Base-by-base conservation (phyloP, 2,888 invertebrate species). In the Acrocera orbiculus region DNA sequence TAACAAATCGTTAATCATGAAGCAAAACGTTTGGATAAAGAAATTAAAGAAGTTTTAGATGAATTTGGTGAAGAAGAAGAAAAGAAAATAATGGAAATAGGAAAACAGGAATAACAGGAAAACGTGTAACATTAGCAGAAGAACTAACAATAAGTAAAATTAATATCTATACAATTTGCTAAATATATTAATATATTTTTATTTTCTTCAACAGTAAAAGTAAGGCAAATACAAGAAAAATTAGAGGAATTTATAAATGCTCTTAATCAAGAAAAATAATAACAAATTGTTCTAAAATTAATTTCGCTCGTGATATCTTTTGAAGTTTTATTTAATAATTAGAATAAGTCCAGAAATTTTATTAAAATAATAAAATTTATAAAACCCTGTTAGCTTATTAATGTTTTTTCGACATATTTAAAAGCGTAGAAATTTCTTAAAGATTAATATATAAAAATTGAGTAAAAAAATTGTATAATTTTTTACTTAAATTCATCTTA, bases 201-300 rank as follows among this genome's bases (percentile, higher is more conserved):
- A 40, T 38, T 32, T 35, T 46, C 49, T 44, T 57, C 69, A 70
- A 37, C 65, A 89, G 87, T 95, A 61, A 76, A 86, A 56, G 95
- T 98, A 2, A 69, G 96, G 44, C 85, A 87, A 58, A 93, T 99
- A 40, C 98, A 98, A 63, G 98, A 98, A 61, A 89, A 85, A 53
- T 60, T 98, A 45, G 98, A 98, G 64, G 96, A 96, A 63, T 99
- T 98, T 58, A 93, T 98, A 52, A 83, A 89, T 59, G 83, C 92
- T 16, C 65, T 98, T 37, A 95, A 93, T 63, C 85, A 89, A 54
- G 96, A 98, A 61, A 96, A 96, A 59, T 86, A 72, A 68, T 9
- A 13, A 27, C 11, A 14, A 13, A 27, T 14, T 4, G 8, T 13
- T 27, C 11, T 13, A n/a, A n/a, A n/a, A n/a, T n/a, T n/a, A n/a